Base-by-base conservation (phyloP, 2,888 invertebrate genomes). In the Ichneumon xanthorius region DNA sequence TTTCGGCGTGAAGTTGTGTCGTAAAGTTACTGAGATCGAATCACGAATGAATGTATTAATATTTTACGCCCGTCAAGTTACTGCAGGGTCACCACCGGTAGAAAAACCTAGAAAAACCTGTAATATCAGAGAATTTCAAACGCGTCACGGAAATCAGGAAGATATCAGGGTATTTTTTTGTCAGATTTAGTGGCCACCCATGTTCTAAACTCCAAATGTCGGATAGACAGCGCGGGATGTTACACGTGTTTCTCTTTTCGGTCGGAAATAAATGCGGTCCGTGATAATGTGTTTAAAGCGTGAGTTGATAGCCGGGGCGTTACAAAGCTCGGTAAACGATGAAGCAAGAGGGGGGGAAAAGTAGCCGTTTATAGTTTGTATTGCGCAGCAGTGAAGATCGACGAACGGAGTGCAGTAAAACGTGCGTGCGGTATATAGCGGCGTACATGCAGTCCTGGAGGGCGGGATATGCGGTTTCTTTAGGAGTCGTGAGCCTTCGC, bases 251-350 rank as follows among this genome's bases (percentile, higher is more conserved):
- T 45, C 48, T 45, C 40, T 63, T 16, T 16, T 45, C 7, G 30
- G 30, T 53, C 9, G 19, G 14, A 50, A 70, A 40, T 26, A 67
- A 75, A 79, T 26, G 40, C n/a, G 37, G 14, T 19, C 19, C n/a
- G 82, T 26, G 84, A 82, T 73, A 84, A 87, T 84, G 80, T 67
- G 76, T 85, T 84, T 80, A 78, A 73, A 72, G 75, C 61, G 77
- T 80, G 82, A 71, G 65, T 78, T 63, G 48, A 82, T 53, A 26
- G 68, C 50, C 14, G 14, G 63, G 50, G 72, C 75, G 16, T 68
- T 37, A 53, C 76, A 50, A 50, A 75, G 55, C 63, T 71, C 45
- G 58, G 80, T 81, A 80, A 79, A 80, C 76, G 75, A 75, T 77
- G 73, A 71, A 78, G 75, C 58, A 53, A 75, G 26, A 78, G 16